Evolutionary conservation across 2,888 invertebrate species (phyloP).

Genomic region (Eupithecia centaureata): DNA sequence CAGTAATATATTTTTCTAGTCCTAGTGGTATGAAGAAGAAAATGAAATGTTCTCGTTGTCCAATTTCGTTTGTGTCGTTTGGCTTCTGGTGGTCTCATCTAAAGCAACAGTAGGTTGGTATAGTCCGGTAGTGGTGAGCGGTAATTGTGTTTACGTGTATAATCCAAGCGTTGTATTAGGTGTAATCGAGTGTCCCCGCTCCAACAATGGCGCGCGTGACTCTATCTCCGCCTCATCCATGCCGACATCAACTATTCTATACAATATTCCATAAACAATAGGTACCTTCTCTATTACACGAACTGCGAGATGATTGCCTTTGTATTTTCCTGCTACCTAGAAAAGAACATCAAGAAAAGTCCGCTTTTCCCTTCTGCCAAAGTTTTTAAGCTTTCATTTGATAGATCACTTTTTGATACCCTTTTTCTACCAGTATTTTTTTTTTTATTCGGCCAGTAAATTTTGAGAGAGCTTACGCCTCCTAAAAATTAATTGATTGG

Average conservation of each 20-base stretch:
- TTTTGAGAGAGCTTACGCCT: conserved; percentile 78
- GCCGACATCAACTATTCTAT: conserved; percentile 54
- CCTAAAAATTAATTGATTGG: conserved; percentile 83
- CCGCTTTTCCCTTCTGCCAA: conserved; percentile 41
- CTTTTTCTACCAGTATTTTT: conserved; percentile 70
- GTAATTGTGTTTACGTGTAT: conserved; percentile 51
- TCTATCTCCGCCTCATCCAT: conserved; percentile 56
- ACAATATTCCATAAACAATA: conserved; percentile 59
- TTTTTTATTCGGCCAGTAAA: conserved; percentile 75
- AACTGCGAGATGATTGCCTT: conserved; percentile 51
- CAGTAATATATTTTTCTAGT: background rate
- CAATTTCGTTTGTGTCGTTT: background rate
- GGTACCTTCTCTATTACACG: conserved; percentile 51
- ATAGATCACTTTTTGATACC: conserved; percentile 76
- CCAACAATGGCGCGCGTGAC: conserved; percentile 71
- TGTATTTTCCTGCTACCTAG: conserved; percentile 53
- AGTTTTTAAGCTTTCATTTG: conserved; percentile 64
- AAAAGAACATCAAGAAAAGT: conserved; percentile 51
- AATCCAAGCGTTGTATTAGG: conserved; percentile 53
- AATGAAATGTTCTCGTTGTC: background rate
- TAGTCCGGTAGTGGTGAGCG: conserved; percentile 53
- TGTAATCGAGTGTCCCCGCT: conserved; percentile 57
- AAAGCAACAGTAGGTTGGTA: conserved; percentile 52
- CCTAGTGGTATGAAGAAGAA: background rate
- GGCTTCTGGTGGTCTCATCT: conserved; percentile 29